A percentile compares a stretch with the other conserved stretches of the same genome.
Conservation (phyloP, 2,888 invertebrate genomes). For the Julus scanicus region DNA sequence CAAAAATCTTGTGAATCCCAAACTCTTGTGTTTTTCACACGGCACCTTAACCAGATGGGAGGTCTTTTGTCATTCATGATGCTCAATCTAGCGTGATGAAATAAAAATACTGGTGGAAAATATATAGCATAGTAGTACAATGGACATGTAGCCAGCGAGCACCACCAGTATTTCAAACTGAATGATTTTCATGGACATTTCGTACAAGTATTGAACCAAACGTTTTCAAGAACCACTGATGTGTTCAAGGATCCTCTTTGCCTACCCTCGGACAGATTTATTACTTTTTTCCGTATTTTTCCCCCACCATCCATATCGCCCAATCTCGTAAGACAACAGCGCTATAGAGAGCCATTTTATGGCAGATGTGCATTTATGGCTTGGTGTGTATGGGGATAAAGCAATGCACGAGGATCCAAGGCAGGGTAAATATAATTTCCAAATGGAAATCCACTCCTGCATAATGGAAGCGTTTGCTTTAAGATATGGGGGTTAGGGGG, state of each 20-base stretch:
- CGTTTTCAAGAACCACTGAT: not conserved
- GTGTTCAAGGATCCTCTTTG: not conserved
- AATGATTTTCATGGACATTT: slow-evolving; percentile 1
- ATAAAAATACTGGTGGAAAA: not conserved
- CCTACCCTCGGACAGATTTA: slow-evolving; percentile 1
- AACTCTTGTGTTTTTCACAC: not conserved
- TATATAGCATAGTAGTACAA: not conserved
- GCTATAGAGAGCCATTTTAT: not conserved
- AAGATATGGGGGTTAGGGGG: not conserved
- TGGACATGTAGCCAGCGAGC: not conserved
- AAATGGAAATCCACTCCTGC: slow-evolving; percentile 36
- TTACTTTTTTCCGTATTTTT: not conserved
- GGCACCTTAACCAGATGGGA: not conserved
- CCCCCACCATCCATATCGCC: slow-evolving; percentile 9
- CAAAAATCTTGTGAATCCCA: too few species aligned
- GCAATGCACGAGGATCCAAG: not conserved
- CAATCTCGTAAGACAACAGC: slow-evolving; percentile 12
- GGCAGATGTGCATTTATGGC: slow-evolving; percentile 39
- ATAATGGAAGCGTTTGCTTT: not conserved
- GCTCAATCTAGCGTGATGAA: not conserved
- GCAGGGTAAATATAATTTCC: not conserved
- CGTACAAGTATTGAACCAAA: not conserved
- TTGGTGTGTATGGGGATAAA: slow-evolving; percentile 1
- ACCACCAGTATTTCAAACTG: not conserved
- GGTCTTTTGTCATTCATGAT: not conserved